These are phyloP conservation scores for Salminus brasiliensis DNA, from an alignment of 2,113 vertebrate genomes.

Conservation along the genomic window DNA sequence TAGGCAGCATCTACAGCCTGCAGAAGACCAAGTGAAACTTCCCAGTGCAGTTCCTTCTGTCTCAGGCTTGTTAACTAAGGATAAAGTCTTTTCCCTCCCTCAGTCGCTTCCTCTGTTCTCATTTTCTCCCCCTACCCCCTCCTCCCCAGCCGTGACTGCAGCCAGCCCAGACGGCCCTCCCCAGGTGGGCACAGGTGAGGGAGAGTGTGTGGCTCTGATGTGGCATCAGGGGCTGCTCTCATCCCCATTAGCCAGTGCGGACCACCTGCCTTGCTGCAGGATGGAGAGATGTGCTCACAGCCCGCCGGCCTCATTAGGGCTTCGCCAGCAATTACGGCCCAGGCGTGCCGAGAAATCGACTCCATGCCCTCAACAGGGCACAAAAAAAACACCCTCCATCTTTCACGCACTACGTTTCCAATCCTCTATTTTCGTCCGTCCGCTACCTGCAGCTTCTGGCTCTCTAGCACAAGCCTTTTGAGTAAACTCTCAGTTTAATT, in stretches of 20 bases:
- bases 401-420: conserved; percentile 1
- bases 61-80: conserved; percentile 9
- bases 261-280: conserved; percentile 43
- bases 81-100: conserved; percentile 19
- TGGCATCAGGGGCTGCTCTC: conserved; percentile 23
- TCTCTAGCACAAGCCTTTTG: background rate
- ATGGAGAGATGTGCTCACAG: conserved; percentile 43
- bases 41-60: background rate
- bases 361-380: conserved; percentile 10
- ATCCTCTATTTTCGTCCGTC: conserved; percentile 23
- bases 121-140: background rate
- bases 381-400: conserved; percentile 12
- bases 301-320: conserved; percentile 47
- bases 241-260: conserved; percentile 41
- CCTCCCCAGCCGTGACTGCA: background rate
- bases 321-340: conserved; percentile 28
- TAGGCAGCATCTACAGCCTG: too few species aligned
- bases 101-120: background rate
- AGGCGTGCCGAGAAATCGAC: conserved; percentile 39
- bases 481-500: conserved; percentile 4
- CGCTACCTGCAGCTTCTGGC: background rate
- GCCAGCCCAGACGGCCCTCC: conserved; percentile 13
- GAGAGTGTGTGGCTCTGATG: conserved; percentile 20
- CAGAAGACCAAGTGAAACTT: background rate
- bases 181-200: conserved; percentile 24